These are phyloP conservation scores for Aleiodes testaceus DNA, from an alignment of 2,888 invertebrate genomes.

Conservation along the genomic window DNA sequence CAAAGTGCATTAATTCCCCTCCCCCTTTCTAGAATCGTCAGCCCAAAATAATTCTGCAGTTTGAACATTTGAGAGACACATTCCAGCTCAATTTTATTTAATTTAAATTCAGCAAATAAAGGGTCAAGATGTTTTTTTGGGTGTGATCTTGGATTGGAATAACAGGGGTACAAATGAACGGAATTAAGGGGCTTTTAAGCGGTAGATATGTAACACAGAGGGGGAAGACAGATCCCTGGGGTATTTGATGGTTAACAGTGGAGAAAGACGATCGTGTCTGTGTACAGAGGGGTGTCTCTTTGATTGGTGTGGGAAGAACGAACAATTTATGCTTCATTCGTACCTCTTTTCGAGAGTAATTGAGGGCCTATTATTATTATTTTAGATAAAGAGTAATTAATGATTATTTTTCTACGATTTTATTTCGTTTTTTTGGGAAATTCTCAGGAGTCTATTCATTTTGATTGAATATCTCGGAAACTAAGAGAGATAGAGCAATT, in stretches of 20 bases:
- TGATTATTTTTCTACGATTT: neutral
- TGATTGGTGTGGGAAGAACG: conserved; percentile 72
- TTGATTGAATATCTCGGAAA: neutral
- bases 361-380: neutral
- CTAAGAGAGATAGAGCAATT: too few relatives aligned
- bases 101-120: conserved; percentile 15
- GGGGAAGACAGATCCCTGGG: conserved; percentile 68
- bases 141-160: conserved; percentile 49
- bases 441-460: neutral
- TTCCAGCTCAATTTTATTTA: neutral
- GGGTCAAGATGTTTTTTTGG: conserved; percentile 11
- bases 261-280: conserved; percentile 44
- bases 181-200: conserved; percentile 68
- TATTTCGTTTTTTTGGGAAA: conserved; percentile 10
- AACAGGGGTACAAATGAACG: conserved; percentile 64
- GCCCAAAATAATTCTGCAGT: neutral
- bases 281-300: conserved; percentile 62
- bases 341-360: conserved; percentile 12
- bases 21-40: too few relatives aligned
- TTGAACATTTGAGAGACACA: neutral
- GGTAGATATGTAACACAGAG: conserved; percentile 50
- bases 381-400: too few relatives aligned
- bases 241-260: conserved; percentile 54
- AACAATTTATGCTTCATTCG: conserved; percentile 56
- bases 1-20: conserved; percentile 38